These are phyloP conservation scores for Esox lucius DNA, from an alignment of 2,797 vertebrate species.

Conservation along the genomic window DNA sequence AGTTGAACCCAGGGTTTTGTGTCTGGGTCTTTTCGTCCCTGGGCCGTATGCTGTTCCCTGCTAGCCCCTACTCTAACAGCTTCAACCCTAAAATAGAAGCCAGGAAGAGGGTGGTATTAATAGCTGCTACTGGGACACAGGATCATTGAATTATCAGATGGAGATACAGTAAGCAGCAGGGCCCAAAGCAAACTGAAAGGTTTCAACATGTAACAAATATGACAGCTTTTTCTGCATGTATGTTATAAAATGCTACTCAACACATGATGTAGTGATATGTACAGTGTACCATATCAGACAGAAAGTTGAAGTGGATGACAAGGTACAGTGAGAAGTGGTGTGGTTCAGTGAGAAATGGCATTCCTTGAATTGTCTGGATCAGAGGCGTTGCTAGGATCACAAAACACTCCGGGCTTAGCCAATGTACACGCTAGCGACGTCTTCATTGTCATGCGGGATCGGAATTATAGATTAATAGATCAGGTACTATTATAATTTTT, in stretches of 20 bases:
- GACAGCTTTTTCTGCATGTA: neutral
- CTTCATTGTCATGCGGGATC: too few species aligned
- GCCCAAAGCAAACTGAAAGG: neutral
- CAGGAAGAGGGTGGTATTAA: conserved; percentile 65
- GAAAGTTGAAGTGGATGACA: neutral
- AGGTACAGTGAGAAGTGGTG: too few species aligned
- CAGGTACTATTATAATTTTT: too few species aligned
- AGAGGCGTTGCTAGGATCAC: too few species aligned
- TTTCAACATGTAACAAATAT: neutral
- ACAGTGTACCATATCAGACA: neutral
- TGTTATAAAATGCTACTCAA: neutral
- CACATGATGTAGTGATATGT: neutral
- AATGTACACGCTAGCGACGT: too few species aligned
- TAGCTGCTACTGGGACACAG: conserved; percentile 58
- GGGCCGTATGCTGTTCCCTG: conserved; percentile 23
- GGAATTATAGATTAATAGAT: too few species aligned
- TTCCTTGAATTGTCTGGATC: too few species aligned
- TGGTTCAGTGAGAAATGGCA: too few species aligned
- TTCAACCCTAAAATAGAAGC: conserved; percentile 68
- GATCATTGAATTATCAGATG: conserved; percentile 59
- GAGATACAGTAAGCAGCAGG: conserved; percentile 2
- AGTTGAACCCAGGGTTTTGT: neutral
- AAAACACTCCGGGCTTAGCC: too few species aligned
- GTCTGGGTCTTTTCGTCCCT: neutral
- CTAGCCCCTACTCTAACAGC: conserved; percentile 40